Evolutionary conservation across 2,113 vertebrate genomes (phyloP).

Genomic region (Sus scrofa): T2T-Sscrofa CM000830.6:81153001-81153500

Average conservation of each 20-base stretch:
- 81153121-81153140: constrained; percentile 39
- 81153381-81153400: constrained; percentile 85
- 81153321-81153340: constrained; percentile 87
- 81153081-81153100: constrained; percentile 72
- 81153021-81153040: background rate
- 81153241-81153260: constrained; percentile 86
- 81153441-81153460: constrained; percentile 86
- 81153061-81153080: constrained; percentile 48
- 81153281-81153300: constrained; percentile 89
- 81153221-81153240: constrained; percentile 85
- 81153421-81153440: constrained; percentile 84
- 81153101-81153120: constrained; percentile 67
- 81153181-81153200: constrained; percentile 84
- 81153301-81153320: constrained; percentile 88
- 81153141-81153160: constrained; percentile 79
- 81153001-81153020: background rate
- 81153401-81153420: constrained; percentile 84
- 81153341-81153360: constrained; percentile 69
- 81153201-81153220: constrained; percentile 82
- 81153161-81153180: constrained; percentile 72
- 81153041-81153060: constrained; percentile 19
- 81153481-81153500: constrained; percentile 84
- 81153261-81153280: constrained; percentile 87
- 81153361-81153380: constrained; percentile 82
- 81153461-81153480: constrained; percentile 83